phyloP scores from a whole-genome alignment of 1,140 invertebrate species.

The Drosophila nasuta region DNA sequence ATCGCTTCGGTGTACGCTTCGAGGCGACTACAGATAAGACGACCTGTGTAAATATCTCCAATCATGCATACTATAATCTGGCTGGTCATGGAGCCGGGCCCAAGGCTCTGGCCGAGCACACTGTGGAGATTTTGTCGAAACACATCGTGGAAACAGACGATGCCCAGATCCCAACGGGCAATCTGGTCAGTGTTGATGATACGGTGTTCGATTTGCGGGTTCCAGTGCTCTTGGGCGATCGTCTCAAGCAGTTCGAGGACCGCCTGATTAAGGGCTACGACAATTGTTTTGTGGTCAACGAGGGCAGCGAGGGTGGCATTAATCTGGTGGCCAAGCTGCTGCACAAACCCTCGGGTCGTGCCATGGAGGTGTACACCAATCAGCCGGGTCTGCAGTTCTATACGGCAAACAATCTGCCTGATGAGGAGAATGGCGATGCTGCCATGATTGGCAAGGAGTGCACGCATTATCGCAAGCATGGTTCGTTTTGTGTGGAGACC shows the following conservation, averaged over 20 bases:
- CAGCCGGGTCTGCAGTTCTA: constrained; percentile 97
- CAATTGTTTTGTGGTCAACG: constrained; percentile 90
- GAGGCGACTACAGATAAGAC: constrained; percentile 90
- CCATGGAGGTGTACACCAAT: constrained; percentile 91
- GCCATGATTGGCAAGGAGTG: constrained; percentile 69
- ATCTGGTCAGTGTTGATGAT: constrained; percentile 87
- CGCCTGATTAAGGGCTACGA: constrained; percentile 88
- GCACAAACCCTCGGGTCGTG: constrained; percentile 90
- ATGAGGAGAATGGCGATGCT: constrained; percentile 76
- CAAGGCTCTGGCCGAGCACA: constrained; percentile 90
- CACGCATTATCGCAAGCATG: constrained; percentile 86
- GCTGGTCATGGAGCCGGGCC: constrained; percentile 90
- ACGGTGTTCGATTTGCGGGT: constrained; percentile 90
- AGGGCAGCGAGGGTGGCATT: constrained; percentile 10
- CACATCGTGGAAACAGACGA: constrained; percentile 90
- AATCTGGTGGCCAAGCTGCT: constrained; percentile 85
- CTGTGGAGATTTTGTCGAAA: constrained; percentile 90
- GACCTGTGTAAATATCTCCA: constrained; percentile 95
- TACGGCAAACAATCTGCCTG: constrained; percentile 91
- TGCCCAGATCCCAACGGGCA: constrained; percentile 91
- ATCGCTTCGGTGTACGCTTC: constrained; percentile 90
- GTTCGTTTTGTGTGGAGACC: constrained; percentile 95
- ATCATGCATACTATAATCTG: constrained; percentile 97
- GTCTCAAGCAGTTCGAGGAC: constrained; percentile 82
- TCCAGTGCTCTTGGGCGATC: constrained; percentile 86